Evolutionary conservation across 1,140 invertebrate genomes (phyloP), one percentile per base, ranked within the genome.

Genomic region (Nixonia krombeini): DNA sequence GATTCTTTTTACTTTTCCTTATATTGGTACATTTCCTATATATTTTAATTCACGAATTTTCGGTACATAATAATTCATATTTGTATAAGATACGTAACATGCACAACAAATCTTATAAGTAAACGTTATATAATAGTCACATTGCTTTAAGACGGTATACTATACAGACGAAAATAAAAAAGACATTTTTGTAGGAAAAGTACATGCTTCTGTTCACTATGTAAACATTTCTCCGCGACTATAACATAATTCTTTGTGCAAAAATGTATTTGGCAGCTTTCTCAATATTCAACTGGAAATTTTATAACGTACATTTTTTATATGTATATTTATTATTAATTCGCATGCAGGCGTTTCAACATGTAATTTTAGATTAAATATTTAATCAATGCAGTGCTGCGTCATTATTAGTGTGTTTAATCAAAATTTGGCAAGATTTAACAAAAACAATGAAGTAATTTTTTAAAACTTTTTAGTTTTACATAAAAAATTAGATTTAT

Each of bases 21-120:
- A 57, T 55, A 64, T 31, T 45, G 40, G 49, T 64, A 65, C 45
- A 59, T 17, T 69, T 66, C 49, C 10, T 59, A 47, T 31, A 51
- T 45, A 56, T 29, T 51, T 52, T 52, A 57, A 57, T 52, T 56
- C 44, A 56, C 58, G 17, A 58, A 47, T 57, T 46, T 21, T 40
- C 31, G 41, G 44, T 44, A 53, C 18, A 37, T 25, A 35, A 23
- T 55, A 50, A 46, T 56, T 52, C 40, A 35, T 53, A 42, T 35
- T 38, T 44, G 26, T 38, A 52, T 12, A 40, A 1, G 17, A 41
- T 49, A 31, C 50, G 31, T 33, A 55, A 26, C 31, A 31, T 46
- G 47, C 25, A 47, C 21, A 46, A 42, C 13, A 18, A 44, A 59
- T 40, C 40, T 61, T 52, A 38, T 46, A 59, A 45, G 40, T 44